Evolutionary conservation across 2,888 invertebrate species (phyloP), one percentile per base, ranked within the genome.

Genomic region (Mylabris sibirica): DNA sequence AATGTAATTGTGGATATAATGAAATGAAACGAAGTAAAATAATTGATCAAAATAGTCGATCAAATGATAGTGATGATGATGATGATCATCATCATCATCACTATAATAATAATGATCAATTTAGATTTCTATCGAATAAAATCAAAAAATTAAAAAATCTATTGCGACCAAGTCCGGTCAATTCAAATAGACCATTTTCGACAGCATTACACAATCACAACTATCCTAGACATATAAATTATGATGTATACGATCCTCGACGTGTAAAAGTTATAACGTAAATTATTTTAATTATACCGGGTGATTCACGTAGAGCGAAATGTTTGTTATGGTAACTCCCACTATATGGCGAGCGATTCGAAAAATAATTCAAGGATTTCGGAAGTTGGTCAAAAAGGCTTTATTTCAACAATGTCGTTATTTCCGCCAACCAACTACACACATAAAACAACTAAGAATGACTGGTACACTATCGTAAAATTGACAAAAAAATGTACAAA

Each of bases 1-100:
- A 77, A 5, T 83, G 83, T 69, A 75, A 71, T n/a, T 83, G 83
- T 71, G 74, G 71, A 34, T 73, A 57, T 57, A 57, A 12, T 22
- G 6, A 57, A n/a, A 11, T 3, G 1, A 6, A 57, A 22, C 14
- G 26, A 0, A 5, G 4, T 2, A 14, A 9, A 53, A 3, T 44
- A 14, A n/a, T 14, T n/a, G n/a, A 49, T 53, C 11, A 22, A 0
- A 53, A 26, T 26, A 57, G 24, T 24, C 24, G 14, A 57, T 6
- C 26, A 5, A 5, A 57, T 57, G 24, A 57, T 57, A 57, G 12
- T 24, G 57, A 24, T 12, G 26, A 24, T 26, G 26, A 26, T 57
- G 24, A 24, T 26, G 26, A 26, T n/a, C 11, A n/a, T 12, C 22
- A 53, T 53, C 22, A 53, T 3, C 22, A 53, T 22, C 3, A 20